Evolutionary conservation across 2,888 invertebrate species (phyloP).

Genomic region (Hololepta plana): DNA sequence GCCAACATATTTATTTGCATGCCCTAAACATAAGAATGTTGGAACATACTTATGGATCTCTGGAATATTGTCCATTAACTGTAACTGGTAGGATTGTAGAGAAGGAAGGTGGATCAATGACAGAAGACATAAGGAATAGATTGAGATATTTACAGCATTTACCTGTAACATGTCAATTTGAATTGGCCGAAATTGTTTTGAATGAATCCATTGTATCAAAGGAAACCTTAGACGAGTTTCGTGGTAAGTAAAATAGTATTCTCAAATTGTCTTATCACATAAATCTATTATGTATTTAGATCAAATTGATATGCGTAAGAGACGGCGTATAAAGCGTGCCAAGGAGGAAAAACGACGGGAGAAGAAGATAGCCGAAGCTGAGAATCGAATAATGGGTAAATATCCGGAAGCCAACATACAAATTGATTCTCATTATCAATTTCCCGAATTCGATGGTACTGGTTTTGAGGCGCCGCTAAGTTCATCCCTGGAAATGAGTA

Average conservation of each 20-base stretch:
- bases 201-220: slow-evolving; percentile 50
- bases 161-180: slow-evolving; percentile 78
- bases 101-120: slow-evolving; percentile 71
- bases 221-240: slow-evolving; percentile 48
- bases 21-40: slow-evolving; percentile 81
- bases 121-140: slow-evolving; percentile 58
- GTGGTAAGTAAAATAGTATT: slow-evolving; percentile 31
- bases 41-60: slow-evolving; percentile 65
- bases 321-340: slow-evolving; percentile 47
- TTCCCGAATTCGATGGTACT: slow-evolving; percentile 27
- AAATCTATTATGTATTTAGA: slow-evolving; percentile 27
- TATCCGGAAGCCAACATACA: slow-evolving; percentile 39
- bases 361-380: slow-evolving; percentile 52
- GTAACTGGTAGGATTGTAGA: slow-evolving; percentile 70
- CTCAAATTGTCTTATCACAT: neutral
- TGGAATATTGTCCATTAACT: slow-evolving; percentile 56
- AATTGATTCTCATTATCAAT: slow-evolving; percentile 44
- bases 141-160: slow-evolving; percentile 69
- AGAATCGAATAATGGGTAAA: slow-evolving; percentile 53
- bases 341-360: slow-evolving; percentile 67
- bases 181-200: slow-evolving; percentile 75
- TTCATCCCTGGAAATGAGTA: slow-evolving; percentile 11
- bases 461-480: slow-evolving; percentile 10
- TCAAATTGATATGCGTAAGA: slow-evolving; percentile 54
- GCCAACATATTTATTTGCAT: slow-evolving; percentile 84